Evolutionary conservation across 2,113 vertebrate genomes (phyloP), one percentile per base, ranked within the genome.

Genomic region (Pimephales promelas): DNA sequence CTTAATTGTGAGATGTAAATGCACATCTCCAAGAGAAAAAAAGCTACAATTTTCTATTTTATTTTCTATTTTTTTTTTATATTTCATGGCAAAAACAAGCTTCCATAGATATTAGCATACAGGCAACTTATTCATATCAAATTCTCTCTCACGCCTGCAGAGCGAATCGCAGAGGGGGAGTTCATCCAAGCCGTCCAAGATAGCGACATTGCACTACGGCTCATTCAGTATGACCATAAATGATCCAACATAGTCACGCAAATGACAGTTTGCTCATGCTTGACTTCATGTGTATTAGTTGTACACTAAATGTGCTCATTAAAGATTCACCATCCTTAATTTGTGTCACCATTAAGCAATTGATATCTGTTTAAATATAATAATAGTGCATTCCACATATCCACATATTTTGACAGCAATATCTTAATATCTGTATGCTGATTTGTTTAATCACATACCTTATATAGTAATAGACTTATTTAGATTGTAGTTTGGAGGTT

Each of bases 181-280:
- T 94, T 94, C 61, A 86, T 94, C 72, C 62, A 92, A 11, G 90
- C 89, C 20, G 78, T 94, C 73, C 24, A 93, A 88, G 88, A 90
- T 0, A 92, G 92, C 5, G 91, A 92, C 0, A 66, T n/a, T 0
- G 93, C 92, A 2, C 88, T 94, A 10, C 89, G 87, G 68, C 77
- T 94, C 82, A 94, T 94, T 83, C 92, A 93, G 83, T 93, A 92
- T n/a, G 16, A 88, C 6, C 91, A 90, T 71, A 0, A 81, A 70
- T 81, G 45, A 81, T 5, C 6, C 0, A 7, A 89, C 90, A 57
- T 90, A 89, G 84, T 24, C 87, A 5, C 16, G 34, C 18, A 78
- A 31, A 61, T 22, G 2, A 2, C 1, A 16, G 3, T 57, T 77
- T 57, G 36, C 5, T 57, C 54, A 77, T 24, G 20, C 74, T 40